Evolutionary conservation across 2,113 vertebrate genomes (phyloP).

Genomic region (Salvator merianae): DNA sequence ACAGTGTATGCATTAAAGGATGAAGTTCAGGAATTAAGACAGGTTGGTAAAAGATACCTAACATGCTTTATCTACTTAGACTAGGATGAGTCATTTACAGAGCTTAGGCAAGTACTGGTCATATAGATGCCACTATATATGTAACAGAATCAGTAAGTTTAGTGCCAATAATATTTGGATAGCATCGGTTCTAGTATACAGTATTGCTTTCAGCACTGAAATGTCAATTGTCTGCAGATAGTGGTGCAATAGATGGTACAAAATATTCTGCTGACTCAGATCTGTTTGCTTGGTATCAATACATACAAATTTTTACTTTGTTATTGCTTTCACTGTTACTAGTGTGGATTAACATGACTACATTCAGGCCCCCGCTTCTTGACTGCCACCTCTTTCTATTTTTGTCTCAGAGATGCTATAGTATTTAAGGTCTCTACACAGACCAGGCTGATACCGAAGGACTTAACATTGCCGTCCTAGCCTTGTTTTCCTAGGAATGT

Average conservation of each 20-base stretch:
- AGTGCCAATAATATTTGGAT: neutral
- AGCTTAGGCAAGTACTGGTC: neutral
- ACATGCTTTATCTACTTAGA: neutral
- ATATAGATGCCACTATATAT: neutral
- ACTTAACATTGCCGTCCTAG: too few species aligned
- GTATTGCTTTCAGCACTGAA: neutral
- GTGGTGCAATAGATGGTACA: neutral
- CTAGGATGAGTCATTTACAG: constrained; percentile 7
- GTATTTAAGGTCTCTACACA: neutral
- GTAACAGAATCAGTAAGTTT: neutral
- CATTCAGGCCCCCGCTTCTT: neutral
- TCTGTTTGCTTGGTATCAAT: neutral
- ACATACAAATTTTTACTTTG: neutral
- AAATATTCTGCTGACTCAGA: neutral
- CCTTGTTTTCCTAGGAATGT: neutral
- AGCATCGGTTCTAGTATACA: neutral
- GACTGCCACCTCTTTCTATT: neutral
- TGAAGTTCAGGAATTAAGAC: constrained; percentile 93
- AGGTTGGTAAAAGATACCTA: constrained; percentile 76
- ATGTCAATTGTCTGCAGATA: neutral
- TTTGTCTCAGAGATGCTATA: neutral
- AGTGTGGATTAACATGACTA: neutral
- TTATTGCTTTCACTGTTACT: neutral
- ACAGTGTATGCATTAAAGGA: constrained; percentile 94
- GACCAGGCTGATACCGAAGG: too few species aligned